Evolutionary conservation across 2,113 vertebrate species (phyloP).

Genomic region (Lamprologus speciosus): DNA sequence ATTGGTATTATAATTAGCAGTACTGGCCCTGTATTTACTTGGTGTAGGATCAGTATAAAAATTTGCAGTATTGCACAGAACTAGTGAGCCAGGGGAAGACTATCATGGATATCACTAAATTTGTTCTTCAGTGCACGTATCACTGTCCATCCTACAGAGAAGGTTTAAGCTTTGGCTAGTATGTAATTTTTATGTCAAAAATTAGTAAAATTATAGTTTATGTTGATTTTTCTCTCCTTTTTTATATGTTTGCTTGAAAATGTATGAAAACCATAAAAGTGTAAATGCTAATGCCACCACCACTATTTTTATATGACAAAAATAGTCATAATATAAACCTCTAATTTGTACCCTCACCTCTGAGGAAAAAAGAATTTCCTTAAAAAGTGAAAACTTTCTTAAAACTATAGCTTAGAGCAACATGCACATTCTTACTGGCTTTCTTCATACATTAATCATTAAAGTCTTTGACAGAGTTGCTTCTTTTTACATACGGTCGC

Average conservation of each 20-base stretch:
- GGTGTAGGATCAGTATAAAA: background rate
- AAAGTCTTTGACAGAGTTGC: background rate
- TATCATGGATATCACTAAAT: background rate
- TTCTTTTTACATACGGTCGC: accelerated
- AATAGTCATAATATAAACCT: background rate
- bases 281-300: background rate
- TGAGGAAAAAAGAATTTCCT: background rate
- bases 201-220: background rate
- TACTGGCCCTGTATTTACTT: background rate
- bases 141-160: background rate
- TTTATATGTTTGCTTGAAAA: background rate
- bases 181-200: accelerated
- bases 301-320: background rate
- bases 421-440: background rate
- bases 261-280: accelerated
- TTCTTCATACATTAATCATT: background rate
- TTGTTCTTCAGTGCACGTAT: background rate
- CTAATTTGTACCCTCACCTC: background rate
- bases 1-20: background rate
- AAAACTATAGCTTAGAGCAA: background rate
- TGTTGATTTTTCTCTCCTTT: background rate
- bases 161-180: background rate
- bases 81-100: background rate
- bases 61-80: background rate
- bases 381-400: background rate